phyloP scores from a whole-genome alignment of 1,140 invertebrate genomes.

The Lycorma delicatula region DNA sequence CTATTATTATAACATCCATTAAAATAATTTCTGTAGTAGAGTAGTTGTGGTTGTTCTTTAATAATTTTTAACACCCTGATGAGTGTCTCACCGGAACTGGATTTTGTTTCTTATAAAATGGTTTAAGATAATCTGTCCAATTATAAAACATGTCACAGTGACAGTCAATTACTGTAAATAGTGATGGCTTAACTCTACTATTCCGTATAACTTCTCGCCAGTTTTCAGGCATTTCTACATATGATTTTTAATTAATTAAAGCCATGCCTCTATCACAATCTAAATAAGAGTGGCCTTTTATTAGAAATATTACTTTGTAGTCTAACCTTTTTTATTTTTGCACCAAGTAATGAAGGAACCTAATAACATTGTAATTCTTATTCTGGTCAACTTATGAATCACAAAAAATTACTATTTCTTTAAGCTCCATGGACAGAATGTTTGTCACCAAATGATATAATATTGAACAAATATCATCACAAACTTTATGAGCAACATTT shows the following conservation, averaged over 20 bases:
- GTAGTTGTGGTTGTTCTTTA: too few relatives aligned
- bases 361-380: neutral
- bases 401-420: neutral
- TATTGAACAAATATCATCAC: slow-evolving; percentile 4
- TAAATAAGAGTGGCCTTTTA: slow-evolving; percentile 27
- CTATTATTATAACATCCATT: too few relatives aligned
- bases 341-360: neutral
- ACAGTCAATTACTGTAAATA: too few relatives aligned
- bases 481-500: slow-evolving; percentile 3
- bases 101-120: neutral
- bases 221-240: slow-evolving; percentile 23
- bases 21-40: too few relatives aligned
- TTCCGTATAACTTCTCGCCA: slow-evolving; percentile 17
- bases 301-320: slow-evolving; percentile 4
- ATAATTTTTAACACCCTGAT: too few relatives aligned
- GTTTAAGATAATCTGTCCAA: neutral
- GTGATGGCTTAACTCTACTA: neutral
- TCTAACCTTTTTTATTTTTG: neutral
- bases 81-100: neutral
- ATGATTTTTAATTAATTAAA: slow-evolving; percentile 25
- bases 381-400: neutral
- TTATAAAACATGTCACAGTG: neutral
- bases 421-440: neutral
- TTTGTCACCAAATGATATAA: neutral
- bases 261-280: slow-evolving; percentile 30